Conservation (phyloP, 2,113 vertebrate species). For the Emydocephalus ijimae region DNA sequence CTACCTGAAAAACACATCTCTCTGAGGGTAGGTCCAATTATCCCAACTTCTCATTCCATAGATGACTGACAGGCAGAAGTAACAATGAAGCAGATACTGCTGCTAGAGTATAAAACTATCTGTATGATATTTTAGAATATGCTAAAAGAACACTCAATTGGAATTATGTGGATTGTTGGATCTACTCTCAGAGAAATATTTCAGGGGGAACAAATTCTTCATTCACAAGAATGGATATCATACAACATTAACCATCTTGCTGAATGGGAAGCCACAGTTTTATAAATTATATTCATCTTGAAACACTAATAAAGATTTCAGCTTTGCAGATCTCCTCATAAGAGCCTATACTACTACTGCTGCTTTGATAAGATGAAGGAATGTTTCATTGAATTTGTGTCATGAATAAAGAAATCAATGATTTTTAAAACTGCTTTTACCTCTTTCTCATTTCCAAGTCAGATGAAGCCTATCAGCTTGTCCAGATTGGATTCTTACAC, state of each 20-base stretch:
- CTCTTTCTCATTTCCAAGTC: background rate
- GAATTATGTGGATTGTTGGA: background rate
- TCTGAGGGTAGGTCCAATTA: conserved; percentile 11
- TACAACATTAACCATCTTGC: background rate
- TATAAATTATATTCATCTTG: background rate
- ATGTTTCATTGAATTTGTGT: background rate
- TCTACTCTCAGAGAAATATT: conserved; percentile 10
- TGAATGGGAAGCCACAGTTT: background rate
- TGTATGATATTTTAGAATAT: background rate
- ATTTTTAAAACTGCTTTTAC: background rate
- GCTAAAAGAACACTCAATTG: background rate
- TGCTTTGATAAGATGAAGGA: background rate
- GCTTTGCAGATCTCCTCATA: background rate
- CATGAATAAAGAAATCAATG: background rate
- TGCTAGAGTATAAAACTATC: background rate
- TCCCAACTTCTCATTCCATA: conserved; percentile 9
- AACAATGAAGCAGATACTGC: background rate
- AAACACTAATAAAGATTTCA: background rate
- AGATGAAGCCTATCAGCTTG: background rate
- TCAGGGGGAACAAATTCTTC: background rate
- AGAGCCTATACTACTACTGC: background rate
- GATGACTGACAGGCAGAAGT: background rate
- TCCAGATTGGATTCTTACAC: background rate
- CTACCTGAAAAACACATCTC: background rate
- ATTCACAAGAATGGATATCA: background rate